Conservation (phyloP, 53 echinoderm and acorn worm genomes). For the Crossaster papposus region DNA sequence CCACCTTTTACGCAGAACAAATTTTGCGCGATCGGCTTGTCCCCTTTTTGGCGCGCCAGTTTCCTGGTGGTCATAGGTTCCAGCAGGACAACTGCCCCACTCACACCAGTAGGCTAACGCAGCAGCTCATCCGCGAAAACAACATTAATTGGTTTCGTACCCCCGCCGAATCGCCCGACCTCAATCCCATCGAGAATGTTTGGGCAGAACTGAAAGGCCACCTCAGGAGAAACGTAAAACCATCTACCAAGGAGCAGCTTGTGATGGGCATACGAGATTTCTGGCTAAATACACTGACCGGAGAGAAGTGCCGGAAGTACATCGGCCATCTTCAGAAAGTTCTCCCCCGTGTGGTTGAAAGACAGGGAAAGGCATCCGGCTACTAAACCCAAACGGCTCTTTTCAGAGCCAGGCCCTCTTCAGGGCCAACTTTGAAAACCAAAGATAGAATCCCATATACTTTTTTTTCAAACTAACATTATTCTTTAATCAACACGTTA, state of each 20-base stretch:
- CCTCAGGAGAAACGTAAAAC: constrained; percentile 18
- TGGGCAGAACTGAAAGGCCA: constrained; percentile 45
- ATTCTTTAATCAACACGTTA: too few relatives aligned
- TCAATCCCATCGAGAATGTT: constrained; percentile 42
- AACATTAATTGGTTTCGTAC: constrained; percentile 32
- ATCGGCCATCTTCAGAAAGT: constrained; percentile 28
- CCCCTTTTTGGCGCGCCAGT: constrained; percentile 1
- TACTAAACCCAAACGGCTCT: constrained; percentile 2
- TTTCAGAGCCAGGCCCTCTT: not conserved
- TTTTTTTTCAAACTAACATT: too few relatives aligned
- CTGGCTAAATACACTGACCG: constrained; percentile 9
- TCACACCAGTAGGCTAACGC: not conserved
- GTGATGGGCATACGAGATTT: not conserved
- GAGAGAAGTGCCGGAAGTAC: constrained; percentile 12
- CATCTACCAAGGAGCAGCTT: constrained; percentile 15
- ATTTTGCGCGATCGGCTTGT: constrained; percentile 2
- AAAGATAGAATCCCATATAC: too few relatives aligned
- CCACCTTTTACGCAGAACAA: constrained; percentile 28
- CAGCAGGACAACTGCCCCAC: constrained; percentile 28
- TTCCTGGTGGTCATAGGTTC: too few relatives aligned
- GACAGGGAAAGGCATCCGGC: constrained; percentile 24
- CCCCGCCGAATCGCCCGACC: constrained; percentile 27
- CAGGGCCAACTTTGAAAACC: too few relatives aligned
- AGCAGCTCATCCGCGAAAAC: not conserved
- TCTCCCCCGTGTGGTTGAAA: constrained; percentile 11